Conservation (phyloP, 2,797 vertebrate genomes). For the Miichthys miiuy region DNA sequence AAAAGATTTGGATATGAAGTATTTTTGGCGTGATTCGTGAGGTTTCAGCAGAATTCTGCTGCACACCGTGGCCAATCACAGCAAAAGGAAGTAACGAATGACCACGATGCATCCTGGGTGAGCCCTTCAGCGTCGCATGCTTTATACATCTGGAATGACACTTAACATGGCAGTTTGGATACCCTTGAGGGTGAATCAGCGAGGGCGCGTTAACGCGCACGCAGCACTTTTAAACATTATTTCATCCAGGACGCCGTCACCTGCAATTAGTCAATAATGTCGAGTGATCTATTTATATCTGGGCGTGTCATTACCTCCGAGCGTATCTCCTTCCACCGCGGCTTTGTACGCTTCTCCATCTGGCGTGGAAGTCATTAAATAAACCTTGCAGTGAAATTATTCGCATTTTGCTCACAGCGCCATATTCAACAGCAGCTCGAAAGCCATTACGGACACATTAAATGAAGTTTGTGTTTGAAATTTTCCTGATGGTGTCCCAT, state of each 20-base stretch:
- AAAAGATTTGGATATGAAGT: neutral
- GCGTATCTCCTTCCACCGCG: slow-evolving; percentile 44
- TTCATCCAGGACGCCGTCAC: slow-evolving; percentile 44
- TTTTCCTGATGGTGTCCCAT: slow-evolving; percentile 22
- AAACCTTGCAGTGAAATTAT: slow-evolving; percentile 59
- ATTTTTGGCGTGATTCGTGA: neutral
- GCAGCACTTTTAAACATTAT: slow-evolving; percentile 26
- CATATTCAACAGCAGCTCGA: slow-evolving; percentile 46
- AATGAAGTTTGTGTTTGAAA: slow-evolving; percentile 21
- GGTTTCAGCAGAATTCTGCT: neutral
- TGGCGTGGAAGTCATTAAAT: slow-evolving; percentile 62
- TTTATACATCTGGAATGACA: slow-evolving; percentile 26
- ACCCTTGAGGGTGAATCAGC: slow-evolving; percentile 41
- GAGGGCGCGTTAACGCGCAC: slow-evolving; percentile 22
- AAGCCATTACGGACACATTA: slow-evolving; percentile 38
- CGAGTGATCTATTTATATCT: slow-evolving; percentile 66
- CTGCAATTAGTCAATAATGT: slow-evolving; percentile 64
- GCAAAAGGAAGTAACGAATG: neutral
- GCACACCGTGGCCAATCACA: neutral
- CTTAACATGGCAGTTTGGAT: slow-evolving; percentile 2
- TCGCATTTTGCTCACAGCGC: slow-evolving; percentile 37
- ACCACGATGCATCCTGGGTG: slow-evolving; percentile 8
- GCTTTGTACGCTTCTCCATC: slow-evolving; percentile 60
- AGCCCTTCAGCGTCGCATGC: slow-evolving; percentile 10
- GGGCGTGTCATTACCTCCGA: slow-evolving; percentile 54